Base-by-base conservation (phyloP, 2,888 invertebrate species). In the Yponomeuta cagnagella region DNA sequence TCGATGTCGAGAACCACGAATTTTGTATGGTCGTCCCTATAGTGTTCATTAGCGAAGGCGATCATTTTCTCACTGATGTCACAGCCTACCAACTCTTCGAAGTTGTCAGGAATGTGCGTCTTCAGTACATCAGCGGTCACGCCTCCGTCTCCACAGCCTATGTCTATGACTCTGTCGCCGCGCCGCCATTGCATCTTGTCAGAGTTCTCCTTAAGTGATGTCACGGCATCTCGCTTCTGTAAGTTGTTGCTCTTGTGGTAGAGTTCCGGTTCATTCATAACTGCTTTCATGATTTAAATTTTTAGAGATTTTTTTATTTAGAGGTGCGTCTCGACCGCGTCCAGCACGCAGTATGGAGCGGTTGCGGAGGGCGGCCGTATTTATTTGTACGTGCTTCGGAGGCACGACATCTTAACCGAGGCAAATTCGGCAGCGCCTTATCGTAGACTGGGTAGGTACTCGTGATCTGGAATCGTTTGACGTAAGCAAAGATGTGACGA, bases 51-150 rank as follows among this genome's bases (percentile, higher is more conserved):
- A 1, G 96, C 96, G 78, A 93, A 94, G 6, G 93, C 86, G 5
- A 96, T 88, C 97, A 97, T 97, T 71, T 93, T 90, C 66, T 93
- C 90, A 33, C 96, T 96, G 66, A 96, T 89, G 79, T 97, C 97
- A 9, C 94, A 93, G 2, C 95, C 97, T 69, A 94, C 82, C 3
- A 95, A 76, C 71, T 85, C 84, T 1, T 82, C 83, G 70, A 93
- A 93, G n/a, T 88, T 87, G 1, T 80, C 76, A 0, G 96, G 94
- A 70, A 96, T 78, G 73, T 93, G 87, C 0, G 94, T 94, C 73
- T 94, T 86, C 72, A 97, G 84, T 48, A 94, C 85, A n/a, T 94
- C 93, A 71, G 93, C 90, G 0, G 95, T 94, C 12, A 96, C 95
- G 77, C 94, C 93, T 0, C 96, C 96, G 63, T 95, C 95, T 0